Conservation (phyloP, 2,797 vertebrate species). For the Platyrinchus mystaceus region DNA sequence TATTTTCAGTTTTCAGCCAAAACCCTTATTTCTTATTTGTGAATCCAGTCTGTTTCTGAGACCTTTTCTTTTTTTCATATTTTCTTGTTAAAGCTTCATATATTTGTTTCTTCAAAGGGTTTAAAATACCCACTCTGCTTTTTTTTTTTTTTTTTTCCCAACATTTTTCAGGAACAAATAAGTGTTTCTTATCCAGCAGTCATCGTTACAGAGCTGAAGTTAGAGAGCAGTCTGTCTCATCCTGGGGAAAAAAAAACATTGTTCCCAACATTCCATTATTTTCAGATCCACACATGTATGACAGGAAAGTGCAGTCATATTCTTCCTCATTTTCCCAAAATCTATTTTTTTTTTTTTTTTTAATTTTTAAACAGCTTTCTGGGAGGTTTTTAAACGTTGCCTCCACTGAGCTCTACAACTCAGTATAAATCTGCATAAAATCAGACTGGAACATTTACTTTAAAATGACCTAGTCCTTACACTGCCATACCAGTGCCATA, state of each 20-base stretch:
- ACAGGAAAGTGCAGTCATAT: neutral
- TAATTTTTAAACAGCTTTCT: neutral
- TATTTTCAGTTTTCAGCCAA: neutral
- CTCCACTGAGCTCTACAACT: neutral
- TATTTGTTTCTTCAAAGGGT: neutral
- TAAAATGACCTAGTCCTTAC: neutral
- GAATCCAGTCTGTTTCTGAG: neutral
- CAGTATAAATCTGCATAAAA: slow-evolving; percentile 11
- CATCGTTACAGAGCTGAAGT: neutral
- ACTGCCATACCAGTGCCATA: neutral
- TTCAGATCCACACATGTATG: neutral
- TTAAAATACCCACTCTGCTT: neutral
- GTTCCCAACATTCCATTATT: neutral
- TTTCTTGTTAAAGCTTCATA: neutral
- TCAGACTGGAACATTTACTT: neutral
- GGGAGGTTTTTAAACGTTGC: neutral
- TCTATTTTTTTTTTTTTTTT: neutral
- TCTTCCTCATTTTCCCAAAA: neutral
- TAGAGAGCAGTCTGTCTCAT: neutral
- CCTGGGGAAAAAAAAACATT: neutral
- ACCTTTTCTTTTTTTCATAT: neutral
- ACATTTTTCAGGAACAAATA: neutral
- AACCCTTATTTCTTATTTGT: neutral
- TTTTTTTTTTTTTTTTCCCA: neutral
- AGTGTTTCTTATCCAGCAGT: neutral